phyloP scores from a whole-genome alignment of 2,113 vertebrate species.

The Grallaria varia region DNA sequence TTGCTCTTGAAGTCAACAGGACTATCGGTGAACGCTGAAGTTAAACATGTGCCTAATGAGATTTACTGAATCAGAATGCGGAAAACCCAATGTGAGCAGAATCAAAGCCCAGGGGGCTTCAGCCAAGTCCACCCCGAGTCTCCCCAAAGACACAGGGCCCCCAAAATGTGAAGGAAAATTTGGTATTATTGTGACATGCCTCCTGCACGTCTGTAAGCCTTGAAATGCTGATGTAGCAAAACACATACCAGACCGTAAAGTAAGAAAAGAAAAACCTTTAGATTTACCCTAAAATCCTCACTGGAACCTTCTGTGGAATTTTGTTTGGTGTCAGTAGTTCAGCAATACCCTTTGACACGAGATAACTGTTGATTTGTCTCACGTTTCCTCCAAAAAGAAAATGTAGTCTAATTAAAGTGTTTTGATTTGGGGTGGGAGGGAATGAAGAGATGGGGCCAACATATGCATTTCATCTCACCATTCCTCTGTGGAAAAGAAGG shows the following conservation, averaged over 20 bases:
- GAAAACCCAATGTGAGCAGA: conserved; percentile 13
- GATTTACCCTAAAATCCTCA: neutral
- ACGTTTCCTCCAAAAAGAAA: neutral
- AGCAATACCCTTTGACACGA: neutral
- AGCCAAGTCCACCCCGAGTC: neutral
- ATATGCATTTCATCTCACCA: neutral
- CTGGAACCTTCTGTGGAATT: neutral
- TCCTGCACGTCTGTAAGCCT: neutral
- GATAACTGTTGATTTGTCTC: neutral
- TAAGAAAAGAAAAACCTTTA: neutral
- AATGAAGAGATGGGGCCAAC: neutral
- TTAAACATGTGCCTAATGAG: conserved; percentile 33
- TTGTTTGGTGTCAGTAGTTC: neutral
- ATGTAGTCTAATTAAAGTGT: neutral
- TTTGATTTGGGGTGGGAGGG: neutral
- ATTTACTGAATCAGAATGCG: conserved; percentile 31
- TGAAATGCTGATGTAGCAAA: neutral
- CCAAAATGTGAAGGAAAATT: neutral
- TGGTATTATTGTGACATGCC: neutral
- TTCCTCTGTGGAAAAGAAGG: neutral
- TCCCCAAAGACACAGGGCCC: neutral
- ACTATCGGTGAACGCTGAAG: neutral
- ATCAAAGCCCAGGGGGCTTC: conserved; percentile 4
- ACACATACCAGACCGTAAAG: neutral
- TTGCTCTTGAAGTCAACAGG: conserved; percentile 23